Evolutionary conservation across 1,140 invertebrate species (phyloP).

Genomic region (Macrocentrus cingulum): DNA sequence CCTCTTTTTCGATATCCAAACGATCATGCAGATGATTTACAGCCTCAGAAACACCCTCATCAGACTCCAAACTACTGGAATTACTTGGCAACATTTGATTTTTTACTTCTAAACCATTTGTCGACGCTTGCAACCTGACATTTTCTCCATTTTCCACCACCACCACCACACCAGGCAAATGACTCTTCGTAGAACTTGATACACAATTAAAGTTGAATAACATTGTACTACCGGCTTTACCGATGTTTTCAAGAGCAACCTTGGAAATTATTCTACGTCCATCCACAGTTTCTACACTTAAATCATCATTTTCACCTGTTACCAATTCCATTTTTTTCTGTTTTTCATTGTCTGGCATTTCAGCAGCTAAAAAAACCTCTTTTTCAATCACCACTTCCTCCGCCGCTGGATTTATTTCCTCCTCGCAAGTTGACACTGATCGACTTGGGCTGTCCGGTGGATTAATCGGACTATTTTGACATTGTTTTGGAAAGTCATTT

Average conservation of each 20-base stretch:
- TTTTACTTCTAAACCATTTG: not conserved
- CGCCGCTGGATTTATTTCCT: too few relatives aligned
- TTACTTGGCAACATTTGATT: not conserved
- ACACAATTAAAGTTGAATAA: conserved; percentile 63
- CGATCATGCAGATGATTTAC: conserved; percentile 29
- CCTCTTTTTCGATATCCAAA: conserved; percentile 15
- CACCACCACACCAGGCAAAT: conserved; percentile 57
- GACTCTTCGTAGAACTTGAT: conserved; percentile 39
- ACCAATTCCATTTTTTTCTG: conserved; percentile 1
- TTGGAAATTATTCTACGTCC: conserved; percentile 59
- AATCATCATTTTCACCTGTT: conserved; percentile 34
- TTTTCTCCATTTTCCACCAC: conserved; percentile 31
- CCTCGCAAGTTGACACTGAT: not conserved
- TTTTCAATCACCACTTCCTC: too few relatives aligned
- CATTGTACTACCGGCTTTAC: conserved; percentile 65
- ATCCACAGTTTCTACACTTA: conserved; percentile 42
- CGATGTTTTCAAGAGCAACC: conserved; percentile 68
- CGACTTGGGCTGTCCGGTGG: not conserved
- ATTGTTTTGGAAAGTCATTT: conserved; percentile 33
- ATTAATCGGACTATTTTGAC: conserved; percentile 8
- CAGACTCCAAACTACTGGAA: conserved; percentile 10
- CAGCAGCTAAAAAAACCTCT: too few relatives aligned
- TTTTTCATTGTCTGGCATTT: too few relatives aligned
- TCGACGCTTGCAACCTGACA: not conserved
- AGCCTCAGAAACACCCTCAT: not conserved